Evolutionary conservation across 2,888 invertebrate genomes (phyloP).

Genomic region (Lasioglossum zephyrum): DNA sequence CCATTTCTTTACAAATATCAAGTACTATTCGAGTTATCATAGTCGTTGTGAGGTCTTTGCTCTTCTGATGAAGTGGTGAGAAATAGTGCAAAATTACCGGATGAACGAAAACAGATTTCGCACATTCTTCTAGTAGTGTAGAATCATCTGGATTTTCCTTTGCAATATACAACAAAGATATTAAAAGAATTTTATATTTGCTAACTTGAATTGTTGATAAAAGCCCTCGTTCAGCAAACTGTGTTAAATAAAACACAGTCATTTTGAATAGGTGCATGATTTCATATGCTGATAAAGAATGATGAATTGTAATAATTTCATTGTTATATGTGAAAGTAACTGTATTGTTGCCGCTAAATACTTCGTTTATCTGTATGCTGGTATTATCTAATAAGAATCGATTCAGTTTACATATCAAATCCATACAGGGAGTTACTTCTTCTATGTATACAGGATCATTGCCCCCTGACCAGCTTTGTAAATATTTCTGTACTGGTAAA

Average conservation of each 20-base stretch:
- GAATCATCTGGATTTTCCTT: constrained; percentile 47
- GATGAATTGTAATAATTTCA: constrained; percentile 59
- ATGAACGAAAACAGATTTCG: constrained; percentile 82
- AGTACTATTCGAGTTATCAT: constrained; percentile 79
- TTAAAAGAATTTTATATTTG: constrained; percentile 71
- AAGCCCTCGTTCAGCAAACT: constrained; percentile 68
- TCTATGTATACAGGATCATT: constrained; percentile 81
- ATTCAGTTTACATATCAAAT: constrained; percentile 83
- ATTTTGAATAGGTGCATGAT: constrained; percentile 66
- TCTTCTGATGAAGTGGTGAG: constrained; percentile 77
- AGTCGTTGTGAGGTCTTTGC: constrained; percentile 70
- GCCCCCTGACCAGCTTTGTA: constrained; percentile 85
- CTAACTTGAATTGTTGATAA: constrained; percentile 67
- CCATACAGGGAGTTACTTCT: constrained; percentile 79
- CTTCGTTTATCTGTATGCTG: constrained; percentile 78
- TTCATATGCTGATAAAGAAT: constrained; percentile 67
- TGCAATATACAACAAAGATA: constrained; percentile 73
- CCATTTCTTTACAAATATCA: constrained; percentile 69
- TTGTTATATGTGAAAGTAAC: constrained; percentile 64
- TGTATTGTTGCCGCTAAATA: constrained; percentile 77
- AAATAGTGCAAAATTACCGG: constrained; percentile 83
- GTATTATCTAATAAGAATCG: constrained; percentile 83
- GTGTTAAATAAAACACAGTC: constrained; percentile 79
- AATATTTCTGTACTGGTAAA: constrained; percentile 84
- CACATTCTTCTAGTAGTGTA: constrained; percentile 71